These are phyloP conservation scores for Drosophila anomalata DNA, from an alignment of 2,888 invertebrate genomes.

Conservation along the genomic window DNA sequence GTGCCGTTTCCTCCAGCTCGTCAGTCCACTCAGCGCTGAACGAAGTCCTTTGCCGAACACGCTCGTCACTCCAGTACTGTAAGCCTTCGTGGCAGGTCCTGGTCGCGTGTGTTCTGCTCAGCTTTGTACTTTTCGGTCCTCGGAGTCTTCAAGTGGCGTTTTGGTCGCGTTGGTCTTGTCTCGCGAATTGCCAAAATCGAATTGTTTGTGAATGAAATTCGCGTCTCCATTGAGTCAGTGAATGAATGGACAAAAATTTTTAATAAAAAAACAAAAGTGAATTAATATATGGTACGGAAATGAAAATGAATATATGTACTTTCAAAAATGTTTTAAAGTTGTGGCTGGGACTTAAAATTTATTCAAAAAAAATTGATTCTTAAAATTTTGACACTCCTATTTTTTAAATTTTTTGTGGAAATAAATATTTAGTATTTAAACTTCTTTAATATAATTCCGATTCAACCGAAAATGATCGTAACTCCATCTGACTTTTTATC, in stretches of 20 bases:
- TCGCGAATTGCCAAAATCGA: conserved; percentile 41
- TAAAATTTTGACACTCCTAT: too few species aligned
- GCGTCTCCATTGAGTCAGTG: conserved; percentile 27
- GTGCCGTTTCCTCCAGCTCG: conserved; percentile 49
- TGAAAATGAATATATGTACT: neutral
- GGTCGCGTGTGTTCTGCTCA: conserved; percentile 43
- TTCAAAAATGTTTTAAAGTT: neutral
- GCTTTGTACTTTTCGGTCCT: conserved; percentile 8
- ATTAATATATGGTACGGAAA: conserved; percentile 4
- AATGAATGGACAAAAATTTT: conserved; percentile 27
- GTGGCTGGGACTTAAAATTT: neutral
- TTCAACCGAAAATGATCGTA: too few species aligned
- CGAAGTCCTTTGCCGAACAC: conserved; percentile 65
- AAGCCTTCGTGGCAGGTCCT: conserved; percentile 47
- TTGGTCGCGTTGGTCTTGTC: conserved; percentile 51
- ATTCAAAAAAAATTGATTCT: neutral
- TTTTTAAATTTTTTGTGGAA: too few species aligned
- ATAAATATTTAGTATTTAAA: too few species aligned
- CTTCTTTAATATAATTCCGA: too few species aligned
- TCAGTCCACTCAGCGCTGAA: conserved; percentile 60
- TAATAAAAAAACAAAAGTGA: neutral
- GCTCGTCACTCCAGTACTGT: conserved; percentile 50
- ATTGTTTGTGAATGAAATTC: conserved; percentile 55
- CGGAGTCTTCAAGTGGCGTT: conserved; percentile 55
- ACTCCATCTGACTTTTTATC: too few species aligned